phyloP scores from a whole-genome alignment of 2,797 vertebrate genomes.

The Sciurus vulgaris region DNA sequence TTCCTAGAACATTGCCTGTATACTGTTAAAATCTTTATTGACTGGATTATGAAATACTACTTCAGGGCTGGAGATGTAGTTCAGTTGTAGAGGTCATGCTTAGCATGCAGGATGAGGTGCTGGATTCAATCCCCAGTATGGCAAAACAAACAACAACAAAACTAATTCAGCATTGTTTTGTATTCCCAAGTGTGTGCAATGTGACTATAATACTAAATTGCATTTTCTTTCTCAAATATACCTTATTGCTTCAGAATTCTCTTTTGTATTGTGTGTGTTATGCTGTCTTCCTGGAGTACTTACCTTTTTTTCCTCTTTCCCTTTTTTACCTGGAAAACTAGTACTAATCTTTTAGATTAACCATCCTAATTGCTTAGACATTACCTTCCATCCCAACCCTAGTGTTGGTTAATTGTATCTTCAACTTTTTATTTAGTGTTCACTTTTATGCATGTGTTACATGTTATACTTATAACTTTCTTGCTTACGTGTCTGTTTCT shows the following conservation, averaged over 20 bases:
- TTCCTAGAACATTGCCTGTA: neutral
- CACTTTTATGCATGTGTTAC: constrained; percentile 8
- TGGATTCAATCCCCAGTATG: no score
- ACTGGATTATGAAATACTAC: constrained; percentile 25
- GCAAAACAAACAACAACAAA: no score
- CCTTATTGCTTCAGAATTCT: neutral
- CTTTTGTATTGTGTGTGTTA: neutral
- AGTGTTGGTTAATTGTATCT: constrained; percentile 16
- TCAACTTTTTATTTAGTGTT: constrained; percentile 35
- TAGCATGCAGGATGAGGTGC: no score
- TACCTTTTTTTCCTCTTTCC: neutral
- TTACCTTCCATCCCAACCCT: neutral
- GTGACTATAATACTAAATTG: constrained; percentile 15
- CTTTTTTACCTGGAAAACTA: constrained; percentile 26
- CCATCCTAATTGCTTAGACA: neutral
- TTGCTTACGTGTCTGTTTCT: neutral
- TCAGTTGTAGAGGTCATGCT: no score
- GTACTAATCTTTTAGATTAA: constrained; percentile 17
- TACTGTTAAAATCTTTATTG: constrained; percentile 48
- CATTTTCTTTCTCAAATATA: constrained; percentile 1
- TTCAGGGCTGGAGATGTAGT: neutral
- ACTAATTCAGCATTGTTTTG: constrained; percentile 35
- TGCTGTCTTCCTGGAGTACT: neutral
- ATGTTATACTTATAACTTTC: neutral
- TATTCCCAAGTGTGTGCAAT: neutral